Evolutionary conservation across 2,888 invertebrate genomes (phyloP), one percentile per base, ranked within the genome.

Genomic region (Drosophila rubida): DNA sequence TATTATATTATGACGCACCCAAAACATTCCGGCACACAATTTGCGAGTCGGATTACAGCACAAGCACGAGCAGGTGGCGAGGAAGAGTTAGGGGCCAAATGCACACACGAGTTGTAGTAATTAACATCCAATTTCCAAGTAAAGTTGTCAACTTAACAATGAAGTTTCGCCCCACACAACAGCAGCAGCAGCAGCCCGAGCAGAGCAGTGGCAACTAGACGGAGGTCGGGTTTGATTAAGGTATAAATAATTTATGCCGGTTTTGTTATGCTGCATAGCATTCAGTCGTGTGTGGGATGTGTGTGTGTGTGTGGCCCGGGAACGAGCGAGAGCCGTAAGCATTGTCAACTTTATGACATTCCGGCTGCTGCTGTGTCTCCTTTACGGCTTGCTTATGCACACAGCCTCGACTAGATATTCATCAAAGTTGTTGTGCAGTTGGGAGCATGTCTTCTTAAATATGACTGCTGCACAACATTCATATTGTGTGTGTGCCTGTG

Each of bases 341-440:
- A 82, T 84, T 81, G 79, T 81, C 82, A 86, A 81, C 82, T 87
- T 83, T 83, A 83, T 86, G 81, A 66, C 87, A 78, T 84, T 78
- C 71, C 62, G 16, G 53, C 42, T 48, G 53, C 42, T 48, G 25
- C 11, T 42, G 35, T 55, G 23, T 42, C 63, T 57, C 48, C 66
- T 78, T 73, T 75, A 77, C 60, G 58, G 54, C 63, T 42, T 65
- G 65, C 76, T 67, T 82, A 84, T 84, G 82, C 80, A 84, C 32
- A 32, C 78, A 65, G 44, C 58, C 53, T 54, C 30, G 16, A 59
- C 51, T 46, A 50, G 35, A 41, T 59, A 74, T 78, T 75, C 69
- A 64, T 73, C 80, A 75, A 72, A 77, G 69, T 69, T 76, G 69
- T 58, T 68, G 59, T 75, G 76, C 76, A 67, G 58, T 41, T 62